Conservation (phyloP, 2,113 vertebrate genomes). For the Entomyzon cyanotis region DNA sequence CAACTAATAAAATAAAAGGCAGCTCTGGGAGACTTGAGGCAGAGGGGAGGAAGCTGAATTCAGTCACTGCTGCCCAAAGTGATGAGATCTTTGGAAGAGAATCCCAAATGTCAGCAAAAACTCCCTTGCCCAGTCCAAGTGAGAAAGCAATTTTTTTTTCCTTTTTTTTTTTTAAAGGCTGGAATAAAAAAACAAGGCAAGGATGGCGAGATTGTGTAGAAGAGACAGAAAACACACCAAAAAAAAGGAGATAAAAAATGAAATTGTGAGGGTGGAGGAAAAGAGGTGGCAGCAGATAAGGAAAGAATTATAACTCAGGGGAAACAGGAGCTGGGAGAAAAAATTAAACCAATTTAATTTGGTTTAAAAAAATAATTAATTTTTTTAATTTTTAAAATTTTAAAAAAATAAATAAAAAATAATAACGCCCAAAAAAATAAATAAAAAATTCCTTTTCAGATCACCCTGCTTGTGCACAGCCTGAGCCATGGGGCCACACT, state of each 20-base stretch:
- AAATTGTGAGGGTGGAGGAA: background rate
- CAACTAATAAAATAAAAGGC: conserved; percentile 35
- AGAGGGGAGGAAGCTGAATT: background rate
- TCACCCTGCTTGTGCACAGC: background rate
- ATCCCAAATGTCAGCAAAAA: conserved; percentile 26
- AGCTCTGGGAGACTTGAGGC: background rate
- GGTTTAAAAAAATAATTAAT: too few species aligned
- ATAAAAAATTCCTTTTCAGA: too few species aligned
- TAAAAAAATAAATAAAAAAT: too few species aligned
- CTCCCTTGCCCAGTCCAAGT: background rate
- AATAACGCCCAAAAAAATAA: too few species aligned
- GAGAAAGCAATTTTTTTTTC: background rate
- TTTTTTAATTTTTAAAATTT: too few species aligned
- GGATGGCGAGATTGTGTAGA: background rate
- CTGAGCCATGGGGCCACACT: background rate
- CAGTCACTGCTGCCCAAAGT: background rate
- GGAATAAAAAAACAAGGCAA: background rate
- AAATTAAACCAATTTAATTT: background rate
- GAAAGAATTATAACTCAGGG: background rate
- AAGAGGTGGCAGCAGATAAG: background rate
- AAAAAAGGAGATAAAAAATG: background rate
- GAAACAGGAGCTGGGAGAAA: background rate
- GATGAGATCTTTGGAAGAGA: conserved; percentile 12
- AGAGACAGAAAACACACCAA: background rate
- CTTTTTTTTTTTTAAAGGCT: background rate